Evolutionary conservation across 2,797 vertebrate species (phyloP), one percentile per base, ranked within the genome.

Genomic region (Phataginus tricuspis): DNA sequence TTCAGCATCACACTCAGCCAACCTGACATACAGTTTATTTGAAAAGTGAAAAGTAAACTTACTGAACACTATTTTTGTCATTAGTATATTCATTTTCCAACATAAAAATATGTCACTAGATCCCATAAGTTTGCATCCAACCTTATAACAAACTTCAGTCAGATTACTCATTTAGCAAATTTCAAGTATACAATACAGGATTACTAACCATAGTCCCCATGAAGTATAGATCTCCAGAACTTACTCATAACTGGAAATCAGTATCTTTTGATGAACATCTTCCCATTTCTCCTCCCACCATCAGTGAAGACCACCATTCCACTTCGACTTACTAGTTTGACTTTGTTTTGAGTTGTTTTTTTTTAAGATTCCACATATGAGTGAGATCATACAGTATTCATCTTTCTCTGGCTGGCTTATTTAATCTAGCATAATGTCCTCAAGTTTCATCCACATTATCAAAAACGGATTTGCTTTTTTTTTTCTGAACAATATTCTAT

Each of bases 21-120:
- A 94, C 59, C 90, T 90, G 93, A 96, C 75, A 96, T 61, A 86
- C 61, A 92, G 87, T 96, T 96, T 95, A 82, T 93, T 97, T 77
- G 63, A 97, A 92, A 2, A 4, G 72, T 42, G 31, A 82, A 37
- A 94, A 93, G 68, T 49, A 79, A 92, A 69, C 79, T 89, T 90
- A 96, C 85, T 93, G 74, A 90, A 93, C 93, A 94, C 19, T 39
- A 37, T 42, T 97, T 94, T 93, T 96, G 72, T 93, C 90, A 82
- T n/a, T 69, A 71, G 64, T 23, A 59, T 84, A 49, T 45, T 63
- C 71, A 53, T 93, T 95, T 96, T 83, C 74, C 29, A 83, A 88
- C 39, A 42, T 39, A 82, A 94, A 45, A 91, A 92, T 77, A 23
- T 4, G 61, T 80, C 79, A 94, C 92, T 91, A 72, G 49, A 84